Conservation (phyloP, 2,888 invertebrate species). For the Dicyrtomina minuta region DNA sequence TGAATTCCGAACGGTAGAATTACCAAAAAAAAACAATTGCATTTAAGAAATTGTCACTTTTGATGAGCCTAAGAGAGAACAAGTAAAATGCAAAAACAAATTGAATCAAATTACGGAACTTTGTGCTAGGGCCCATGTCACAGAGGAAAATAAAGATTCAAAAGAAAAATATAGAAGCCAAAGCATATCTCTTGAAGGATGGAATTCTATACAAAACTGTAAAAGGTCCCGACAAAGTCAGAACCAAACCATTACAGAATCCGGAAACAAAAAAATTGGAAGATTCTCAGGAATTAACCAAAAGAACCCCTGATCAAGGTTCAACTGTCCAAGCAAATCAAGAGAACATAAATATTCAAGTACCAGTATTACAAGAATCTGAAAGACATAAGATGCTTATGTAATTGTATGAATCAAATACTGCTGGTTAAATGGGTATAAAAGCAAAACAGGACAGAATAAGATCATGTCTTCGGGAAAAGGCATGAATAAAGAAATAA, state of each 20-base stretch:
- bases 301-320: too few species aligned
- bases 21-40: neutral
- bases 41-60: neutral
- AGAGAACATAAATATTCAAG: too few species aligned
- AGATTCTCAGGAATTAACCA: too few species aligned
- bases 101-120: neutral
- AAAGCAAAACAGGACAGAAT: constrained; percentile 35
- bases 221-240: too few species aligned
- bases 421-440: constrained; percentile 42
- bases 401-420: constrained; percentile 40
- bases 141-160: neutral
- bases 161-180: neutral
- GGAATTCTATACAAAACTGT: too few species aligned
- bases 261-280: too few species aligned
- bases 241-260: too few species aligned
- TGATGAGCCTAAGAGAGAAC: neutral
- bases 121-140: neutral
- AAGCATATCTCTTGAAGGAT: constrained; percentile 12
- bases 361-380: too few species aligned
- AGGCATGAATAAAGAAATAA: constrained; percentile 41
- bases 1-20: constrained; percentile 4
- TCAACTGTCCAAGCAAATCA: too few species aligned
- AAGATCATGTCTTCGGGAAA: constrained; percentile 40
- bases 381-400: constrained; percentile 26
- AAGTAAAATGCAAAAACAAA: neutral